Evolutionary conservation across 64 coral and sea anemone genomes (phyloP), one percentile per base, ranked within the genome.

Genomic region (Stichodactyla helianthus): DNA sequence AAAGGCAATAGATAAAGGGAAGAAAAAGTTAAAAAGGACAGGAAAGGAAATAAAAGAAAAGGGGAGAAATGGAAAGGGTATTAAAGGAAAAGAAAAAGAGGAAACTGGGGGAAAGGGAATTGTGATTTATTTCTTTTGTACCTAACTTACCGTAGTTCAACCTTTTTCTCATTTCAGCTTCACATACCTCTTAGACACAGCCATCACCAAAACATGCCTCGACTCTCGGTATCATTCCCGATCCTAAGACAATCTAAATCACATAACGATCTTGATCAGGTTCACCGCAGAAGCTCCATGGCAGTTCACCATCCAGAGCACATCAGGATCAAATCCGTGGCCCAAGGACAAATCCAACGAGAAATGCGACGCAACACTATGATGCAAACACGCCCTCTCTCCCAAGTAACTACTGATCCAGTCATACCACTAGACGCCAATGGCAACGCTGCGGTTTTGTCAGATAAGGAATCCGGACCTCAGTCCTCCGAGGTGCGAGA

Each of bases 311-410:
- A 89, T 50, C 61, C 79, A 18, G 93, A 97, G 6, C 81, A 84
- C 63, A 89, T 99, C 77, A 88, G 93, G 81, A 83, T 99, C 27
- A 99, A 99, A 89, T 99, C 97, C 26, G 84, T 99, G 50, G 97
- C 97, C 59, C 93, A 94, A 81, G 88, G 91, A 85, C 93, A 94
- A 71, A 85, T 99, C 1, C 44, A 71, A 54, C 92, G 64, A 55
- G 97, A 99, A 86, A 90, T 93, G 79, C 91, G 86, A 35, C 90
- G 91, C 53, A 54, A 88, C 77, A 55, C 62, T 60, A 22, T 84
- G 8, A 74, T 74, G n/a, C 83, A 65, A 82, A 15, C 51, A n/a
- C 51, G 51, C 2, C 79, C 79, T 22, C n/a, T 54, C 79, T 27
- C 19, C 52, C 79, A 82, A 54, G 3, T 18, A 82, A 82, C 28